These are phyloP conservation scores for Xerus inauris DNA, from an alignment of 2,113 vertebrate genomes.

Conservation along the genomic window DNA sequence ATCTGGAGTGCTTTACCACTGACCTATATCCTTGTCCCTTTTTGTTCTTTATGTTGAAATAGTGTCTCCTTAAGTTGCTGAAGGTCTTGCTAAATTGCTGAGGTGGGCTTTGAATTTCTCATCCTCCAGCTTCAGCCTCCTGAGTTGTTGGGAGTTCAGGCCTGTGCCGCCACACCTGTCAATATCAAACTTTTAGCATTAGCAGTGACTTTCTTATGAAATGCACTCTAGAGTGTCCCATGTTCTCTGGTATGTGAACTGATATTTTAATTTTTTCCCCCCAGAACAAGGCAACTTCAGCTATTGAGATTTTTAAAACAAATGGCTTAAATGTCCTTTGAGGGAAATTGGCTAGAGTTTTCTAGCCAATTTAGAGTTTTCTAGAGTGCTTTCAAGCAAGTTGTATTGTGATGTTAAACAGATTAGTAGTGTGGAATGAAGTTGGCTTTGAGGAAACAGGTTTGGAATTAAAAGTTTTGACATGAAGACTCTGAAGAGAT, in stretches of 20 bases:
- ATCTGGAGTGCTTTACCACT: too few species aligned
- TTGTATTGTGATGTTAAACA: slow-evolving; percentile 11
- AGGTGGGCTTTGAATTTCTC: too few species aligned
- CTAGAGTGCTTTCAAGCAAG: slow-evolving; percentile 4
- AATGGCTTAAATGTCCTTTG: slow-evolving; percentile 12
- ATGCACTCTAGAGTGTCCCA: not conserved
- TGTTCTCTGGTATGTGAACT: not conserved
- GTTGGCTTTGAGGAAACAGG: not conserved
- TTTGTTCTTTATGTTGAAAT: too few species aligned
- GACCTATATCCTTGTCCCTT: too few species aligned
- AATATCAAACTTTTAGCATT: not conserved
- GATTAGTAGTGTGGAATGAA: not conserved
- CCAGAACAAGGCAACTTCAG: not conserved
- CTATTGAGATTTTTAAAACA: not conserved
- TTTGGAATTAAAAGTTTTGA: slow-evolving; percentile 41
- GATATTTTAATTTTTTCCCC: not conserved
- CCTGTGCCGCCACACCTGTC: too few species aligned
- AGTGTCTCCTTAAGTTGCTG: too few species aligned
- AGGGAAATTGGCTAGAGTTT: slow-evolving; percentile 17
- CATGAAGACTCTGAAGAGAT: not conserved
- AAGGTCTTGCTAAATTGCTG: too few species aligned
- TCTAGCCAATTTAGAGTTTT: slow-evolving; percentile 32
- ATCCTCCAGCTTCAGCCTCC: too few species aligned
- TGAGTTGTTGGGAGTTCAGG: too few species aligned
- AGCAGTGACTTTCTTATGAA: not conserved